These are phyloP conservation scores for Corydoras maculifer DNA, from an alignment of 2,113 vertebrate species.

Conservation along the genomic window DNA sequence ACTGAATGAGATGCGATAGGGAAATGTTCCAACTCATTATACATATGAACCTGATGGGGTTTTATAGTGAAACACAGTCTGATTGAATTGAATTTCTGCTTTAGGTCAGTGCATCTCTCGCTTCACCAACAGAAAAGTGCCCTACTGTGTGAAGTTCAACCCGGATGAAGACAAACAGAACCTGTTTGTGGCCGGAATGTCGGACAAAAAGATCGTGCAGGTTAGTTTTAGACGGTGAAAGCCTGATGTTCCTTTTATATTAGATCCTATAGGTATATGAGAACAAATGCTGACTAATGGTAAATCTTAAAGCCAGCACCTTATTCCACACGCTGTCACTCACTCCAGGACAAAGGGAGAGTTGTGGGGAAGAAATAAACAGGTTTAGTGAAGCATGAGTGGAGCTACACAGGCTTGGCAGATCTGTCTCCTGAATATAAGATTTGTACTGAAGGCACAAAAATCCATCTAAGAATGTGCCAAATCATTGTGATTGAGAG, in stretches of 20 bases:
- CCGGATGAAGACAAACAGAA: constrained; percentile 96
- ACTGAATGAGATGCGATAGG: too few species aligned
- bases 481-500: constrained; percentile 10
- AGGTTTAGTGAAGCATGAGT: background rate
- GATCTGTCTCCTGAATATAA: constrained; percentile 1
- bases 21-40: too few species aligned
- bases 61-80: too few species aligned
- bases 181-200: constrained; percentile 97
- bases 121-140: constrained; percentile 96
- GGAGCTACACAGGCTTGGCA: background rate
- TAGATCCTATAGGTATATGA: too few species aligned
- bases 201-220: constrained; percentile 98
- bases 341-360: constrained; percentile 26
- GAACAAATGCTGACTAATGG: background rate
- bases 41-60: too few species aligned
- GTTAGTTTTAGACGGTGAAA: constrained; percentile 55
- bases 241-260: too few species aligned
- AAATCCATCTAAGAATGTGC: background rate
- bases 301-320: constrained; percentile 17
- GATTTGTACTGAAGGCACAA: background rate
- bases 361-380: too few species aligned
- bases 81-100: background rate
- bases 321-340: constrained; percentile 33
- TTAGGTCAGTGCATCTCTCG: constrained; percentile 89
- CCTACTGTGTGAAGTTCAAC: constrained; percentile 98